phyloP scores from a whole-genome alignment of 2,113 vertebrate species.

The Athene cunicularia region DNA sequence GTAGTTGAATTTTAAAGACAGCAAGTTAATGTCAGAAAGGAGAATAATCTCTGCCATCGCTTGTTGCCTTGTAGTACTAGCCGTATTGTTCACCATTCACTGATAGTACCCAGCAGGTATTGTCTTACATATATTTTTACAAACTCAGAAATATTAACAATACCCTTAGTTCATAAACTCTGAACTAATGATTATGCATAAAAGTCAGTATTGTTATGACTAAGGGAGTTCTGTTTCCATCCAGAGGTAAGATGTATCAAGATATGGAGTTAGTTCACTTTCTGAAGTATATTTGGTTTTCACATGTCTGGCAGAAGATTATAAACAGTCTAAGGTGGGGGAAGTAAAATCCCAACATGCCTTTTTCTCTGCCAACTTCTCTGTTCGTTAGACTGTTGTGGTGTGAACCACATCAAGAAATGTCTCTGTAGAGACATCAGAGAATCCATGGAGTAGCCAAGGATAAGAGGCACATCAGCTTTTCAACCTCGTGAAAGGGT shows the following conservation, averaged over 20 bases:
- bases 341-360: neutral
- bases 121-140: neutral
- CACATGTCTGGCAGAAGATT: neutral
- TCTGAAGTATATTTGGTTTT: neutral
- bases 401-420: neutral
- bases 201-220: neutral
- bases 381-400: neutral
- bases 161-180: neutral
- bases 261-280: neutral
- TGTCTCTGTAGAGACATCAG: neutral
- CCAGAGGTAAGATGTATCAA: neutral
- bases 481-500: neutral
- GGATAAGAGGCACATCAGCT: neutral
- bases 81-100: neutral
- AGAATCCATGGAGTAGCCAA: neutral
- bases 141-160: neutral
- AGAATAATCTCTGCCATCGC: neutral
- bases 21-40: neutral
- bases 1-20: neutral
- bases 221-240: neutral
- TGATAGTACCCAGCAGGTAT: neutral
- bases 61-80: neutral
- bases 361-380: neutral
- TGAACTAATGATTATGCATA: neutral
- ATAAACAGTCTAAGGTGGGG: neutral